Percentiles rank a stretch among this genome's conserved stretches.
These are phyloP conservation scores for Adelosebastes latens DNA, from an alignment of 2,797 vertebrate species.

Conservation along the genomic window DNA sequence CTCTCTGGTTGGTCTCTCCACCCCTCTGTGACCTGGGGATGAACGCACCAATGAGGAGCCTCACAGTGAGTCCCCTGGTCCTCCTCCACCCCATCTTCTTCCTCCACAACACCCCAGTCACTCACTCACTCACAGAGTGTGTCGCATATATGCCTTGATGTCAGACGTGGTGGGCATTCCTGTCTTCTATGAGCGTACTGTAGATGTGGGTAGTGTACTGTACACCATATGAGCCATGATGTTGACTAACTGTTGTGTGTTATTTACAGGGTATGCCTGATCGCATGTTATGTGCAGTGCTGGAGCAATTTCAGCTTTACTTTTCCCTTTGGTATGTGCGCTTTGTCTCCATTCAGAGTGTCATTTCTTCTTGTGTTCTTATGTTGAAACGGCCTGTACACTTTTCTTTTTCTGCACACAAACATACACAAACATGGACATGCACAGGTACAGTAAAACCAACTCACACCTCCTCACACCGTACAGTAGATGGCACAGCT, in stretches of 20 bases:
- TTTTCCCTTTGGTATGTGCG: conserved; percentile 91
- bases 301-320: conserved; percentile 92
- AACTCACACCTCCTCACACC: conserved; percentile 28
- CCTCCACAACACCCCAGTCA: conserved; percentile 76
- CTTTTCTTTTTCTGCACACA: conserved; percentile 65
- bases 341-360: conserved; percentile 88
- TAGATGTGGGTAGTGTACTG: conserved; percentile 85
- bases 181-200: conserved; percentile 85
- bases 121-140: conserved; percentile 79
- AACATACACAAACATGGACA: conserved; percentile 36
- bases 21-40: conserved; percentile 85
- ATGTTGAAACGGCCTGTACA: conserved; percentile 74
- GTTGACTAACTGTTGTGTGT: conserved; percentile 91
- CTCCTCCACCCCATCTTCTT: conserved; percentile 71
- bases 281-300: conserved; percentile 92
- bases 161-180: conserved; percentile 86
- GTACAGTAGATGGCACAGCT: conserved; percentile 42
- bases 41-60: conserved; percentile 91
- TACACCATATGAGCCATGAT: conserved; percentile 86
- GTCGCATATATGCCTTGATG: conserved; percentile 86
- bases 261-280: conserved; percentile 92
- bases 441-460: conserved; percentile 31
- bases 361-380: conserved; percentile 83
- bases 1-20: conserved; percentile 77
- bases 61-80: conserved; percentile 86